Conservation (phyloP, 2,113 vertebrate genomes). For the Trogon surrucura region DNA sequence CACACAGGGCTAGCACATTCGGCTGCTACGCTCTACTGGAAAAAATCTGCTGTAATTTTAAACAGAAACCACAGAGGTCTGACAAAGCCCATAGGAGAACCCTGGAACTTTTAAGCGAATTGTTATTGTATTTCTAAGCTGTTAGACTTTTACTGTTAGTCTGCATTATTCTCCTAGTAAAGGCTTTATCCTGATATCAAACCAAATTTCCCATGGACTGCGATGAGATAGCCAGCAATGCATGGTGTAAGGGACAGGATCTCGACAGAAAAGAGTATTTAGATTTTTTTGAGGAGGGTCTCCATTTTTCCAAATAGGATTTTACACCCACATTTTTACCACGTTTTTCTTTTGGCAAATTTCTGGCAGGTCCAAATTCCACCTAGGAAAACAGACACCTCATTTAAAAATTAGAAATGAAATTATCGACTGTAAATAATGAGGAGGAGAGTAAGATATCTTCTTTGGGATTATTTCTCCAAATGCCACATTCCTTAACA, state of each 20-base stretch:
- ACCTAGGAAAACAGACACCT: background rate
- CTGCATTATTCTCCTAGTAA: background rate
- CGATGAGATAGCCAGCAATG: background rate
- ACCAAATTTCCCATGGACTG: background rate
- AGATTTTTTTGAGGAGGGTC: background rate
- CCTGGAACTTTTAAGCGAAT: constrained; percentile 16
- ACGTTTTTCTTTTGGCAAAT: background rate
- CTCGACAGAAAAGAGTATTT: background rate
- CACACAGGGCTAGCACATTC: constrained; percentile 3
- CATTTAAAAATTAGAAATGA: background rate
- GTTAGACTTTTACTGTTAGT: background rate
- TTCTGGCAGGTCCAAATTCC: background rate
- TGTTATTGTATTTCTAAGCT: background rate
- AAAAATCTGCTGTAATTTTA: constrained; percentile 64
- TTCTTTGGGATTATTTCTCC: background rate
- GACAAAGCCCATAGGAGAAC: constrained; percentile 13
- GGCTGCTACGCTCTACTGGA: background rate
- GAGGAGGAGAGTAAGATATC: background rate
- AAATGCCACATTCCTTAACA: background rate
- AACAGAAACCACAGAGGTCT: constrained; percentile 57
- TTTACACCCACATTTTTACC: background rate
- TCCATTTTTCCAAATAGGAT: background rate
- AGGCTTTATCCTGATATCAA: background rate
- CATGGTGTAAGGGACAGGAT: background rate
- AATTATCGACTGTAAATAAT: background rate